Evolutionary conservation across 2,113 vertebrate genomes (phyloP), one percentile per base, ranked within the genome.

Genomic region (Pomatorhinus ruficollis): DNA sequence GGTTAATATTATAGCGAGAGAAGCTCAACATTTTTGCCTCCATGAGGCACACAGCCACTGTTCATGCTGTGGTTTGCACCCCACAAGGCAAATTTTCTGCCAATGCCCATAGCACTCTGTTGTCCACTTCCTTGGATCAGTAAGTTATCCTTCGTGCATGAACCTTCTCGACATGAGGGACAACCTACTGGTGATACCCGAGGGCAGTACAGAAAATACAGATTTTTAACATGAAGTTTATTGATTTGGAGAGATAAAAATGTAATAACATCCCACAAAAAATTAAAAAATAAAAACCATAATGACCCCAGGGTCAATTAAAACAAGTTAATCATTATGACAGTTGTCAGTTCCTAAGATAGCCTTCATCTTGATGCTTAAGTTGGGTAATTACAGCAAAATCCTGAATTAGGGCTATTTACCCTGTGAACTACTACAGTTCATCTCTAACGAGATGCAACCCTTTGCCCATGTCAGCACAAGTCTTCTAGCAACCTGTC

Each of bases 61-160:
- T 33, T 86, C n/a, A n/a, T 25, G 42, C 45, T 70, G 71, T 25
- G 27, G 37, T 74, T 60, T 86, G 60, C 42, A 45, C 0, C 1
- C 52, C 0, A 0, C 31, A 49, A 91, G 28, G 52, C 19, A 85
- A 44, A 60, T 76, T 76, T 68, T 76, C 70, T 72, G 44, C 20
- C 66, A 65, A 6, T 56, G 37, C 11, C 25, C 9, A 1, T 22
- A 22, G 42, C 45, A 69, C 2, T 3, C 1, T 1, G 30, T 15
- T 56, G n/a, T 64, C 75, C 3, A 1, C 35, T 79, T 59, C 49
- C 44, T 61, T 4, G 0, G 47, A 84, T 79, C 44, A 57, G 37
- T 53, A 91, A 91, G 17, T 60, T 64, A 31, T 64, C 52, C 17
- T 47, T 68, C 44, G 27, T 56, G 39, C 24, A 31, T 19, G 27